Conservation (phyloP, 2,113 vertebrate species). For the Rhineura floridana region DNA sequence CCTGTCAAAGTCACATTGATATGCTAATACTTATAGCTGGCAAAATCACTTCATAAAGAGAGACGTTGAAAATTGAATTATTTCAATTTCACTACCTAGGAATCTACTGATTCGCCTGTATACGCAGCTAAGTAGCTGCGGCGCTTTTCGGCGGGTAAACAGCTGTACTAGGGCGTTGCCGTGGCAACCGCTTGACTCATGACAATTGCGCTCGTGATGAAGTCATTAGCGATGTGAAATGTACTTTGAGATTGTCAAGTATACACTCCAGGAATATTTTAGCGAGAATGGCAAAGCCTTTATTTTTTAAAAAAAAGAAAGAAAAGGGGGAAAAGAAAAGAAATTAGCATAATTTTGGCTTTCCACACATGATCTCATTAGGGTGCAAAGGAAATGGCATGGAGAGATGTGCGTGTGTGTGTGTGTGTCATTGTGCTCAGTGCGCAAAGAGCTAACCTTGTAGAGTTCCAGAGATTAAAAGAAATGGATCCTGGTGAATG, state of each 20-base stretch:
- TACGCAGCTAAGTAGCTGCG: conserved; percentile 83
- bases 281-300: conserved; percentile 78
- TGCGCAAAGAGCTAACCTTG: conserved; percentile 26
- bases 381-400: conserved; percentile 42
- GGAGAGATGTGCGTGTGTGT: conserved; percentile 18
- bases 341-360: conserved; percentile 83
- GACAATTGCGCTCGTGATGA: conserved; percentile 84
- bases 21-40: conserved; percentile 86
- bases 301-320: conserved; percentile 38
- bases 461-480: background rate
- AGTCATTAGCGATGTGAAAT: conserved; percentile 85
- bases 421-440: conserved; percentile 13
- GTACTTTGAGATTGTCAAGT: conserved; percentile 85
- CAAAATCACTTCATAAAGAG: conserved; percentile 85
- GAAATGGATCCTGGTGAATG: background rate
- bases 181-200: conserved; percentile 85
- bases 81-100: conserved; percentile 85
- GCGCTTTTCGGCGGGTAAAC: conserved; percentile 82
- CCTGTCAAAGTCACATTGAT: conserved; percentile 87
- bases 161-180: conserved; percentile 80
- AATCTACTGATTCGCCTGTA: conserved; percentile 86
- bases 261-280: conserved; percentile 85
- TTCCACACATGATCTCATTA: conserved; percentile 75
- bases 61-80: conserved; percentile 87
- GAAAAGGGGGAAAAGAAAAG: background rate